These are phyloP conservation scores for Subacronicta megacephala DNA, from an alignment of 2,888 invertebrate genomes.

Conservation along the genomic window DNA sequence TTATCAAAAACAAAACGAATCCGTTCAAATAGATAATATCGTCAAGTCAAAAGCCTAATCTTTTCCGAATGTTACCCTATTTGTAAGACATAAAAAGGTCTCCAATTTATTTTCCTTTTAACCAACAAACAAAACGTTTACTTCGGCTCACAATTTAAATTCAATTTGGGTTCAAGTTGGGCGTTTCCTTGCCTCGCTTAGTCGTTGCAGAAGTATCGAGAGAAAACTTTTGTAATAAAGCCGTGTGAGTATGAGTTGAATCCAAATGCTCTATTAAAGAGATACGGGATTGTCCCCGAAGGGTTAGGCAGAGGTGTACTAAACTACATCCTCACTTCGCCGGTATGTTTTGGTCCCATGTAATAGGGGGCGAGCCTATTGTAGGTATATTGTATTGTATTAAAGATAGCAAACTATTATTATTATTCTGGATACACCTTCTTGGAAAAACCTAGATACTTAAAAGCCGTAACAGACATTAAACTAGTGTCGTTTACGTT, in stretches of 20 bases:
- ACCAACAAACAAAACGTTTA: constrained; percentile 18
- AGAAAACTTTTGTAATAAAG: constrained; percentile 12
- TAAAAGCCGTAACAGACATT: neutral
- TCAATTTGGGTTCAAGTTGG: constrained; percentile 26
- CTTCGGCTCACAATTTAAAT: constrained; percentile 27
- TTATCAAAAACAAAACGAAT: constrained; percentile 10
- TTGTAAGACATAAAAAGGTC: constrained; percentile 28
- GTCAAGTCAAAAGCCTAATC: constrained; percentile 14
- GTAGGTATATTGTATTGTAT: too few relatives aligned
- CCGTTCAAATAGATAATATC: constrained; percentile 17
- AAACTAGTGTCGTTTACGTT: neutral
- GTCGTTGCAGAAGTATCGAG: neutral
- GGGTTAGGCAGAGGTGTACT: too few relatives aligned
- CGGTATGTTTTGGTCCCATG: too few relatives aligned
- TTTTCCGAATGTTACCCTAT: constrained; percentile 32
- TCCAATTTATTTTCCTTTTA: constrained; percentile 15
- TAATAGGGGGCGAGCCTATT: too few relatives aligned
- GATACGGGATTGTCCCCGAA: too few relatives aligned
- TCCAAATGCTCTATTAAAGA: too few relatives aligned
- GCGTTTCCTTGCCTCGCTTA: neutral
- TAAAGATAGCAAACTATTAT: too few relatives aligned
- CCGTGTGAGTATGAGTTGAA: constrained; percentile 2
- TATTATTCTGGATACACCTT: neutral
- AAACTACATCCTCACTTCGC: too few relatives aligned
- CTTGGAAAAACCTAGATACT: neutral